A percentile compares a stretch with the other conserved stretches of the same genome.
phyloP scores from a whole-genome alignment of 1,140 invertebrate species.

The Drosophila ambigua region DNA sequence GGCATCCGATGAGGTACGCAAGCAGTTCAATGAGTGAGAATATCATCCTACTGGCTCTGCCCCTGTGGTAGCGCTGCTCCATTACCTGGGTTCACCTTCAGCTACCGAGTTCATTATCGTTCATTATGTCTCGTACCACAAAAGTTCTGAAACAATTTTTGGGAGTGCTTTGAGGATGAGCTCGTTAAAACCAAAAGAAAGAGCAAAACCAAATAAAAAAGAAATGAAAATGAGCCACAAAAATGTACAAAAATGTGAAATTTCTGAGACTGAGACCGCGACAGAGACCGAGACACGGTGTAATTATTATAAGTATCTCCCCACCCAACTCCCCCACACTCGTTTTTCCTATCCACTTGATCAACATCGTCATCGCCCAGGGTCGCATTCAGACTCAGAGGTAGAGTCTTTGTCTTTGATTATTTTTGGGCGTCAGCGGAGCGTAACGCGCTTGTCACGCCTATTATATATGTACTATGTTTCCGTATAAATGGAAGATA shows the following conservation, averaged over 20 bases:
- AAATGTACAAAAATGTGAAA: slow-evolving; percentile 35
- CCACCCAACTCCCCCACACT: slow-evolving; percentile 40
- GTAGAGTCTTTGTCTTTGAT: slow-evolving; percentile 75
- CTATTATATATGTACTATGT: slow-evolving; percentile 59
- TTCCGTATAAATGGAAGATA: slow-evolving; percentile 10
- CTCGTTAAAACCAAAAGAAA: slow-evolving; percentile 48
- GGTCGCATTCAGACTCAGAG: slow-evolving; percentile 13
- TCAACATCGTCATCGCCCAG: slow-evolving; percentile 53
- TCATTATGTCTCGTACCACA: slow-evolving; percentile 64
- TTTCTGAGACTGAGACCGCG: slow-evolving; percentile 64
- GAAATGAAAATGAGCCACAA: slow-evolving; percentile 38
- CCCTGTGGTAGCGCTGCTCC: neutral
- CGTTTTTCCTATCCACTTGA: slow-evolving; percentile 24
- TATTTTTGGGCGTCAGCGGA: slow-evolving; percentile 76
- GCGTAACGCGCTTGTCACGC: slow-evolving; percentile 81
- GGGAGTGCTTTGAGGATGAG: slow-evolving; percentile 47
- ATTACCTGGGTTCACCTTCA: slow-evolving; percentile 50
- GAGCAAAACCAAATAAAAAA: slow-evolving; percentile 40
- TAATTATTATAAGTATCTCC: slow-evolving; percentile 67
- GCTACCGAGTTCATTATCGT: slow-evolving; percentile 65
- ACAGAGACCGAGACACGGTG: slow-evolving; percentile 66
- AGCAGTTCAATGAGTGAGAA: slow-evolving; percentile 3
- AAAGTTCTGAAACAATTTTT: slow-evolving; percentile 57
- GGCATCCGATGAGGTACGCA: slow-evolving; percentile 32
- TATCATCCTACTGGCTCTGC: too few relatives aligned